Base-by-base conservation (phyloP, 2,888 invertebrate genomes). In the Zeuzera pyrina region DNA sequence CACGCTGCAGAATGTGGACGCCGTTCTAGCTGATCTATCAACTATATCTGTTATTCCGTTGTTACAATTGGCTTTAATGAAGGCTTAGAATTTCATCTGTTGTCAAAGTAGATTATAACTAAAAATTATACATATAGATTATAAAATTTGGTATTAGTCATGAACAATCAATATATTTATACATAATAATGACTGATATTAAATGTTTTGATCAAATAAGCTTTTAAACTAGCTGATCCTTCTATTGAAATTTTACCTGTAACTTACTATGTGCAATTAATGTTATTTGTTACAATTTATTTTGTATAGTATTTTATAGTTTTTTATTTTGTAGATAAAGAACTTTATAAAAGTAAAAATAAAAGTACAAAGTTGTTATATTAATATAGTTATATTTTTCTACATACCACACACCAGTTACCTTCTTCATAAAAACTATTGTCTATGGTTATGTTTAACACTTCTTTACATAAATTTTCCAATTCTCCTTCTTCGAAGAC, bases 351-450 rank as follows among this genome's bases (percentile, higher is more conserved):
- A n/a, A n/a, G n/a, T n/a, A n/a, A 57, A 57, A 66, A 64, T 47
- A 52, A 28, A 56, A 57, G 40, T 64, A 64, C 59, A 61, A 66
- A 60, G 42, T 38, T 55, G 52, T 63, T 63, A 58, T 43, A 38
- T 54, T 52, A 39, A 37, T 27, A 35, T 36, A 27, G 34, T 62
- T 61, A 59, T 46, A 62, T 57, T 83, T 92, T 94, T 58, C 87
- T 79, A 54, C 95, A 87, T 45, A 93, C 78, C 16, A 93, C 87
- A 83, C 97, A 97, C 94, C 97, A 97, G 67, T 98, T 98, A 0
- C 98, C 98, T 69, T 98, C 93, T 68, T 98, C 98, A 56, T 97
- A 97, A 68, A 94, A 98, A 49, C 87, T 88, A 15, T 86, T 76
- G 16, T 87, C 60, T 7, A 97, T 72, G 25, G 57, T 51, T 22